Percentiles rank a stretch among this genome's conserved stretches.
Conservation (phyloP, 2,888 invertebrate genomes). For the Catocala sponsa region DNA sequence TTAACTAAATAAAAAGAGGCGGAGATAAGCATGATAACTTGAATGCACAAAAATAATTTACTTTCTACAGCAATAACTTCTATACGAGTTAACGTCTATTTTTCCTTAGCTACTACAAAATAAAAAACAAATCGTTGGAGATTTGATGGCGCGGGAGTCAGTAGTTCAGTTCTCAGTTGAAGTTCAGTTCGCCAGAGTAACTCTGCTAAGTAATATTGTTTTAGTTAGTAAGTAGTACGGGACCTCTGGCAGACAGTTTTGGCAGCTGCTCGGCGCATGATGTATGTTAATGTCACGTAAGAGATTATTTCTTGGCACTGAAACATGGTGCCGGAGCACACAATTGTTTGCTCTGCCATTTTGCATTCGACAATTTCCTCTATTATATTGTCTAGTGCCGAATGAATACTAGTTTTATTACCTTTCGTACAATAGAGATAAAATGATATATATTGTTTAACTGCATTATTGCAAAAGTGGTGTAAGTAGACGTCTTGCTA, state of each 20-base stretch:
- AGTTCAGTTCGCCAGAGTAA: constrained; percentile 50
- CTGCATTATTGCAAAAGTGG: background rate
- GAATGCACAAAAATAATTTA: too few relatives aligned
- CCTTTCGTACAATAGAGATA: constrained; percentile 24
- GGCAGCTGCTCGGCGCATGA: constrained; percentile 80
- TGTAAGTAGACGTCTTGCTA: too few relatives aligned
- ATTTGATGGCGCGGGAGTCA: background rate
- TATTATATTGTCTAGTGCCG: constrained; percentile 45
- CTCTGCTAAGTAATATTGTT: constrained; percentile 82
- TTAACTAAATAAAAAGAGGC: too few relatives aligned
- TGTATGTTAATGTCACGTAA: constrained; percentile 85
- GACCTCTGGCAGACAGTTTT: constrained; percentile 78
- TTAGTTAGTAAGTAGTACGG: constrained; percentile 77
- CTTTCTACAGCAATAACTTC: too few relatives aligned
- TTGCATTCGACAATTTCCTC: constrained; percentile 62
- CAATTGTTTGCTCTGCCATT: constrained; percentile 76
- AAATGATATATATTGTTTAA: constrained; percentile 7
- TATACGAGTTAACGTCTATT: too few relatives aligned
- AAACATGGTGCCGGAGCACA: constrained; percentile 63
- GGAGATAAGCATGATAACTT: too few relatives aligned
- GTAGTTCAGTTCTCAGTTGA: constrained; percentile 14
- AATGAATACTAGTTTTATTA: constrained; percentile 45
- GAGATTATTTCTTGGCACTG: constrained; percentile 86
- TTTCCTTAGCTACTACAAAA: too few relatives aligned
- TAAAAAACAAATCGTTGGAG: background rate